Evolutionary conservation across 2,797 vertebrate genomes (phyloP).

Genomic region (Scolopax bukidnonensis): DNA sequence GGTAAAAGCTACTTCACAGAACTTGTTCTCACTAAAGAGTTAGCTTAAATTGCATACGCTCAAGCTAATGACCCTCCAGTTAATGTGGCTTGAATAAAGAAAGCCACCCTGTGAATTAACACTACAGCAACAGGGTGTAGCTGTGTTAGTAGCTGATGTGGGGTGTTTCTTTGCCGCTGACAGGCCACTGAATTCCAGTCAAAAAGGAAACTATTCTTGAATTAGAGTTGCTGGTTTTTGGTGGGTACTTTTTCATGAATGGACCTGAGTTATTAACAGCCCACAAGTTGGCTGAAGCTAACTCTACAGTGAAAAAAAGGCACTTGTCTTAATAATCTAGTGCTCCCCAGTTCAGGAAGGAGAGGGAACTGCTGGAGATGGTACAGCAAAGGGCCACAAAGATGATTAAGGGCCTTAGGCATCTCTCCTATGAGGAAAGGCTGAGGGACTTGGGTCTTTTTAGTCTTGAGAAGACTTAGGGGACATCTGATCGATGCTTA

Average conservation of each 20-base stretch:
- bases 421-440: too few species aligned
- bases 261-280: neutral
- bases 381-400: too few species aligned
- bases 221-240: neutral
- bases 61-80: neutral
- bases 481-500: too few species aligned
- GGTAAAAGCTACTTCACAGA: neutral
- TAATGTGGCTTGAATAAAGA: neutral
- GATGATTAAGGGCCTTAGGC: too few species aligned
- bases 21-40: neutral
- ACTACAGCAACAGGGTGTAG: neutral
- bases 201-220: neutral
- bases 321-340: fast-evolving
- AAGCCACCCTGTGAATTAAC: neutral
- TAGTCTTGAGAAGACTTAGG: too few species aligned
- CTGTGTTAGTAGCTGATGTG: neutral
- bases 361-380: too few species aligned
- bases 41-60: neutral
- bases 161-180: neutral
- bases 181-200: neutral
- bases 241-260: neutral
- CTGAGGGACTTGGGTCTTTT: too few species aligned
- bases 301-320: neutral
- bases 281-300: neutral
- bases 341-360: neutral